Evolutionary conservation across 2,113 vertebrate genomes (phyloP), one percentile per base, ranked within the genome.

Genomic region (Coptodon bakossiorum): DNA sequence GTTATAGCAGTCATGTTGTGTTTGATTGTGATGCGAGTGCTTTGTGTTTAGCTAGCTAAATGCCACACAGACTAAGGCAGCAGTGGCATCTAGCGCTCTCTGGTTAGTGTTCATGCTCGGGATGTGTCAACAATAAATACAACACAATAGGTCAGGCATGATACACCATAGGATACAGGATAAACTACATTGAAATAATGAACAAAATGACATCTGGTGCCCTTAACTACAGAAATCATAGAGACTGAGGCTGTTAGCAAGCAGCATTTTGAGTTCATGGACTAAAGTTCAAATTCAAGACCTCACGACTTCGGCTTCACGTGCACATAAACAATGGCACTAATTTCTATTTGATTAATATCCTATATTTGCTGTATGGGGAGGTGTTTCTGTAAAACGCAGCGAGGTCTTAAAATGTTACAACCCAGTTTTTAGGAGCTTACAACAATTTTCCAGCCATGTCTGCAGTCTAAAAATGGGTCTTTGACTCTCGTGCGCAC

Each of bases 401-500:
- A 48, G 50, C 6, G n/a, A 50, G 91, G 90, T 91, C 54, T 89
- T 95, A 94, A 95, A 96, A 95, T 91, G 91, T 96, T 93, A 95
- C 85, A 89, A 86, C 93, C 84, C 24, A 56, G 12, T 81, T 95
- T 96, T 94, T 87, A 91, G 88, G 84, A 86, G 88, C 89, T 94
- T 91, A 92, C 91, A 94, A 66, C 81, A 54, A 91, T 95, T 96
- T 96, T 96, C 93, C 95, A 94, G 86, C 80, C 80, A n/a, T 85
- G 93, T 94, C 89, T 92, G 89, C 86, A 80, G 91, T 88, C 89
- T 94, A 92, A 93, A 95, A 93, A 84, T 31, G 80, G 87, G 83
- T 63, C 82, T 73, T 13, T 31, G 13, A 73, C 91, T 92, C 86
- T 78, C 73, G 24, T 81, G 19, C 81, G 36, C 87, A 81, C 90